phyloP scores from a whole-genome alignment of 2,113 vertebrate species.

The Crotalus viridis region DNA sequence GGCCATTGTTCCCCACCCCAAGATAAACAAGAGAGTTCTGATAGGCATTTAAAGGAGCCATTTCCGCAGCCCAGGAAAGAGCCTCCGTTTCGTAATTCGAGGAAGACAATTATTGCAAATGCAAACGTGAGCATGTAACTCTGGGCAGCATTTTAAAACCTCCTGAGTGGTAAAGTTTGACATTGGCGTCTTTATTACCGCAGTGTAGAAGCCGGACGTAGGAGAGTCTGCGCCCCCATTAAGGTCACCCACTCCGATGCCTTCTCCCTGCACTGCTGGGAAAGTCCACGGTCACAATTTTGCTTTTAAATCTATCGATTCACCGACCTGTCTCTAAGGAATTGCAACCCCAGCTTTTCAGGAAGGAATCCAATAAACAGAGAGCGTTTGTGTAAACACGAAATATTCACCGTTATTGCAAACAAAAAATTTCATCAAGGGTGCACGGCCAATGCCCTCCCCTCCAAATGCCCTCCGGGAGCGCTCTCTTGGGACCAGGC shows the following conservation, averaged over 20 bases:
- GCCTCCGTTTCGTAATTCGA: not conserved
- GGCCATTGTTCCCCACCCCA: not conserved
- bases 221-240: not conserved
- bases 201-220: not conserved
- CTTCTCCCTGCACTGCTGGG: not conserved
- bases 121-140: not conserved
- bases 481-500: not conserved
- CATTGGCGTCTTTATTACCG: not conserved
- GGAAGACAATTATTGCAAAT: not conserved
- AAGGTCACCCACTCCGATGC: not conserved
- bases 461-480: not conserved
- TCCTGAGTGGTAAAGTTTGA: not conserved
- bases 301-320: not conserved
- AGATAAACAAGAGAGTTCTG: not conserved
- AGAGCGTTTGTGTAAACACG: not conserved
- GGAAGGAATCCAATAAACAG: not conserved
- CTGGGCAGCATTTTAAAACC: not conserved
- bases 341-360: not conserved
- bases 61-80: not conserved
- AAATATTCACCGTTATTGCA: too few relatives aligned
- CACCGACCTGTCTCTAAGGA: not conserved
- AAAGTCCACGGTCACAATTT: not conserved
- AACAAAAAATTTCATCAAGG: not conserved
- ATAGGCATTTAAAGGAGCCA: not conserved
- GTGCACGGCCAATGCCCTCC: not conserved